Evolutionary conservation across 1,140 invertebrate species (phyloP), one percentile per base, ranked within the genome.

Genomic region (Ridgeia piscesae): DNA sequence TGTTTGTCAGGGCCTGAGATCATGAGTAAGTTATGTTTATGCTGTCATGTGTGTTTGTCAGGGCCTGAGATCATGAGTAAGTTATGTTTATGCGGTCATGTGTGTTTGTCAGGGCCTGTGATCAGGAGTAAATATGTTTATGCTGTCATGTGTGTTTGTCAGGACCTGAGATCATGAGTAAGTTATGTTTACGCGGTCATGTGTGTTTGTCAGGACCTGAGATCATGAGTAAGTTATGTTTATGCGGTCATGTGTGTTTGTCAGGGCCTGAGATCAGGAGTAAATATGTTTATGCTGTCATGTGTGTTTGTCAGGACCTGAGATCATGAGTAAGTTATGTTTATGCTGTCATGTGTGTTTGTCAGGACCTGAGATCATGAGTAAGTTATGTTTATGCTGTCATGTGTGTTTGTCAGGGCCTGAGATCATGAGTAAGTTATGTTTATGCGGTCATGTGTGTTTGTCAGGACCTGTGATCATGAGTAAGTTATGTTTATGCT

Each of bases 311-410:
- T 92, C 58, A 97, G 97, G 99, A 90, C 99, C 99, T 11, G 99
- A 99, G 97, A 99, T 99, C 94, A 99, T 99, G 99, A 99, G 98
- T 93, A 99, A 99, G n/a, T n/a, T n/a, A n/a, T n/a, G n/a, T n/a
- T n/a, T n/a, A n/a, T n/a, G n/a, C n/a, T n/a, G n/a, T n/a, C n/a
- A n/a, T n/a, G n/a, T 77, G 58, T 77, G 27, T 77, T 91, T 94
- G 94, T 92, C 58, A 97, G 97, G 99, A 90, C 99, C 99, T 11
- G 99, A 99, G 97, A 99, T 99, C 94, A 99, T 99, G 99, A 99
- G 98, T 93, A 99, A 99, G n/a, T n/a, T n/a, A n/a, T n/a, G n/a
- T n/a, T n/a, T n/a, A n/a, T n/a, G n/a, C n/a, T n/a, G n/a, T n/a
- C n/a, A n/a, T n/a, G n/a, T 77, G 58, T 77, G 27, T 77, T 91